Evolutionary conservation across 2,113 vertebrate species (phyloP).

Genomic region (Rynchops niger): DNA sequence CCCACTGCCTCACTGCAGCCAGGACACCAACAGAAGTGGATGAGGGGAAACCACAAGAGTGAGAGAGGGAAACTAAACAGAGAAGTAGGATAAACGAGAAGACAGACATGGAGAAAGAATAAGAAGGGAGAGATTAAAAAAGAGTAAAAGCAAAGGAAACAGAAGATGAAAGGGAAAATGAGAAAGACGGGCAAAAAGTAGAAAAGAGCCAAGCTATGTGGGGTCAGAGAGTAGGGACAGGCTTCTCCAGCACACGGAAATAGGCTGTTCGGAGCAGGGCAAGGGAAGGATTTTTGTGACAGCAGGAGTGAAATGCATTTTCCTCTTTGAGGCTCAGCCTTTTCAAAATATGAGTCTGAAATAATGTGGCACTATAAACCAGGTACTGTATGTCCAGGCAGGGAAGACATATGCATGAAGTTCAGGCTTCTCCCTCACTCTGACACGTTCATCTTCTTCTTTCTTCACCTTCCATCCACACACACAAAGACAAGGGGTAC

Average conservation of each 20-base stretch:
- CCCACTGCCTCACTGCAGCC: background rate
- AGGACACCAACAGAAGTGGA: background rate
- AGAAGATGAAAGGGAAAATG: background rate
- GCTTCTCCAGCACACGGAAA: background rate
- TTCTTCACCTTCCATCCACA: background rate
- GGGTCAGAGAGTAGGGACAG: background rate
- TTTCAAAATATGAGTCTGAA: conserved; percentile 20
- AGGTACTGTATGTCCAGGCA: background rate
- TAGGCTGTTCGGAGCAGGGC: background rate
- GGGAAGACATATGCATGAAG: background rate
- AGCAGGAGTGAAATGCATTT: background rate
- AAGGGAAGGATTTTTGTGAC: background rate
- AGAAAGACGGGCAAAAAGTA: background rate
- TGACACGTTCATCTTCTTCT: background rate
- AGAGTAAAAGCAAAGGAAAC: background rate
- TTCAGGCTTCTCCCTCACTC: background rate
- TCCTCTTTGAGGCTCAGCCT: background rate
- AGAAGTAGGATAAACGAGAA: background rate
- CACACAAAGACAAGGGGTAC: background rate
- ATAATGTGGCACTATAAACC: background rate
- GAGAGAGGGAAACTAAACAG: background rate
- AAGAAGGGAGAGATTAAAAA: background rate
- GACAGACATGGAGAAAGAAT: background rate
- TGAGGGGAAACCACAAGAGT: background rate
- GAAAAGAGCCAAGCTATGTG: background rate